phyloP scores from a whole-genome alignment of 2,888 invertebrate genomes.

The Troides oblongomaculatus region DNA sequence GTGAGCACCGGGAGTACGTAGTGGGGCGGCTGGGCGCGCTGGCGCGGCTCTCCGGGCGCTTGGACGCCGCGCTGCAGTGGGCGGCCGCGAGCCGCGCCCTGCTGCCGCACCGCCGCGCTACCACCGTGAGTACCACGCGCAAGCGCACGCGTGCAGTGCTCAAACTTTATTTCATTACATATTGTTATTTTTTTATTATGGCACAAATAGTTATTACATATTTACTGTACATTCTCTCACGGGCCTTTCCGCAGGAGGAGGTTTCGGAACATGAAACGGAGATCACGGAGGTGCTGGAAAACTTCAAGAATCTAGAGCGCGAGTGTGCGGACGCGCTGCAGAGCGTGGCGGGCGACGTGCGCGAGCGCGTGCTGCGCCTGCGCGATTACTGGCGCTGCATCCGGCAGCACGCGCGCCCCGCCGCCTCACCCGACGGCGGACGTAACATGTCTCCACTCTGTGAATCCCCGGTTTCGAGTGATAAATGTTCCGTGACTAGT shows the following conservation, averaged over 20 bases:
- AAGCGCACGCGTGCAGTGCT: conserved; percentile 9
- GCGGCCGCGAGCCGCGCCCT: conserved; percentile 35
- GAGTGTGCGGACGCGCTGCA: conserved; percentile 62
- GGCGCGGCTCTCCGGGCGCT: conserved; percentile 75
- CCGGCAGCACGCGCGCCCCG: conserved; percentile 13
- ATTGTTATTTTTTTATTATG: too few relatives aligned
- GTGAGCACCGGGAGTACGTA: conserved; percentile 78
- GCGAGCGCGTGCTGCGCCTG: conserved; percentile 75
- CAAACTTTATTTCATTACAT: too few relatives aligned
- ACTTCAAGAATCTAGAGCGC: conserved; percentile 82
- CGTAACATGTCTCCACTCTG: background rate
- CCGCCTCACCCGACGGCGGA: background rate
- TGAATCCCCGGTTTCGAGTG: background rate
- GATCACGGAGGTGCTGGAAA: conserved; percentile 82
- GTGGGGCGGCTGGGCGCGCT: conserved; percentile 79
- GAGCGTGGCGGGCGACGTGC: conserved; percentile 47
- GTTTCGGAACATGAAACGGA: conserved; percentile 80
- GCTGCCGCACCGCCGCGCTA: conserved; percentile 4
- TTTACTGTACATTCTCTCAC: too few relatives aligned
- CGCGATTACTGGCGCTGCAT: conserved; percentile 34
- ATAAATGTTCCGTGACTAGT: background rate
- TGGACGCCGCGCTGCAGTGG: conserved; percentile 79
- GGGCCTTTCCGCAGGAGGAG: conserved; percentile 46
- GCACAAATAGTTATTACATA: too few relatives aligned
- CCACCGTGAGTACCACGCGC: conserved; percentile 8